phyloP scores from a whole-genome alignment of 2,113 vertebrate genomes.

The Tamias sibiricus region DNA sequence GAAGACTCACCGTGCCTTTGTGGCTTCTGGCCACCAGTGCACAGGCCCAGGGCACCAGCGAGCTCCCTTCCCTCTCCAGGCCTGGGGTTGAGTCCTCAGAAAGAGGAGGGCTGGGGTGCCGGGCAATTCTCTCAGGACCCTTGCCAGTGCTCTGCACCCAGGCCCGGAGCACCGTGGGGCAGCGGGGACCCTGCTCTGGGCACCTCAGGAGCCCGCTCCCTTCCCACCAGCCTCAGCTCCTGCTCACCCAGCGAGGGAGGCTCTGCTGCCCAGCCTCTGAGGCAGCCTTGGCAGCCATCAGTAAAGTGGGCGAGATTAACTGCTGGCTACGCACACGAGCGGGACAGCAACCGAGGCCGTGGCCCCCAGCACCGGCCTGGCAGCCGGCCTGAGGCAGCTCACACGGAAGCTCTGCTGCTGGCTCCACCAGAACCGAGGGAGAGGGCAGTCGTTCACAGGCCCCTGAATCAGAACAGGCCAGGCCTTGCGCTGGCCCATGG shows the following conservation, averaged over 20 bases:
- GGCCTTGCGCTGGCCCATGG: background rate
- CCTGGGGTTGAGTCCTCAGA: background rate
- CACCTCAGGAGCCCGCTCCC: background rate
- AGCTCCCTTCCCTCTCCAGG: background rate
- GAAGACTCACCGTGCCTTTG: background rate
- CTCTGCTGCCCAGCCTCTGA: background rate
- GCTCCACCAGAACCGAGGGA: background rate
- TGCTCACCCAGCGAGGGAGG: background rate
- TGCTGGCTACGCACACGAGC: background rate
- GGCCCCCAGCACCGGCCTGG: background rate
- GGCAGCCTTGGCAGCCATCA: background rate
- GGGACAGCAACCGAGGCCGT: background rate
- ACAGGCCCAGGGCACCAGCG: too few relatives aligned
- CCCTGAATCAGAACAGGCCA: background rate
- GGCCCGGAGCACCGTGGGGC: too few relatives aligned
- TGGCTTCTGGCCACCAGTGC: too few relatives aligned
- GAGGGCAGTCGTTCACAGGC: accelerated
- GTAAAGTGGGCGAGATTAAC: accelerated
- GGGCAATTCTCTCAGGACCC: too few relatives aligned
- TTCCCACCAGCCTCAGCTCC: too few relatives aligned
- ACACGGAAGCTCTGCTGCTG: background rate
- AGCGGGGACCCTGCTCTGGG: background rate
- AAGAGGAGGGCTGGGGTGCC: too few relatives aligned
- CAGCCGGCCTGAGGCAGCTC: background rate
- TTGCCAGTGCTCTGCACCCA: background rate